A percentile compares a stretch with the other conserved stretches of the same genome.
Conservation (phyloP, 2,797 vertebrate genomes). For the Sebastes ruberrimus region DNA sequence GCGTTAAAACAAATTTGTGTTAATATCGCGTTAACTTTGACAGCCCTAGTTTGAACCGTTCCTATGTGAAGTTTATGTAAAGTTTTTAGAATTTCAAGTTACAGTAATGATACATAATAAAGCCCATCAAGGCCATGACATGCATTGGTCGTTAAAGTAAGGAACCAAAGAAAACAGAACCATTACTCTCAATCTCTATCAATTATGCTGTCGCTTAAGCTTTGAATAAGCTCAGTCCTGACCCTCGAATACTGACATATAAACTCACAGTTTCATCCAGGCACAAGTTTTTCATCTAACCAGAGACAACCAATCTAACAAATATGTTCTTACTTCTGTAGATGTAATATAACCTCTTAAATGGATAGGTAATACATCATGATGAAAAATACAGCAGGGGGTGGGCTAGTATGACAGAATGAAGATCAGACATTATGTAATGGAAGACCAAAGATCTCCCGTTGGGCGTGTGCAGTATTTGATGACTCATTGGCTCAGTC, state of each 20-base stretch:
- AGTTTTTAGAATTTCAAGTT: background rate
- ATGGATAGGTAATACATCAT: background rate
- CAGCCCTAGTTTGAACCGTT: background rate
- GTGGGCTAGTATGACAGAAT: background rate
- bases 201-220: background rate
- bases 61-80: background rate
- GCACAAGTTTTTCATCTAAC: background rate
- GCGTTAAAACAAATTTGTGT: no score
- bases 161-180: background rate
- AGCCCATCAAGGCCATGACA: background rate
- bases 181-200: background rate
- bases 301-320: background rate
- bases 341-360: background rate
- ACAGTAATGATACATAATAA: background rate
- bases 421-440: constrained; percentile 18
- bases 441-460: constrained; percentile 3
- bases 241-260: background rate
- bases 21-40: no score
- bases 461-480: background rate
- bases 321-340: background rate
- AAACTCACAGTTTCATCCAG: background rate
- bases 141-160: background rate
- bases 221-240: background rate
- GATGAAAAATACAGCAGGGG: background rate
- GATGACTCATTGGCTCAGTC: constrained; percentile 23